Conservation (phyloP, 35 echinoderm and acorn worm species). For the Lytechinus variegatus region DNA sequence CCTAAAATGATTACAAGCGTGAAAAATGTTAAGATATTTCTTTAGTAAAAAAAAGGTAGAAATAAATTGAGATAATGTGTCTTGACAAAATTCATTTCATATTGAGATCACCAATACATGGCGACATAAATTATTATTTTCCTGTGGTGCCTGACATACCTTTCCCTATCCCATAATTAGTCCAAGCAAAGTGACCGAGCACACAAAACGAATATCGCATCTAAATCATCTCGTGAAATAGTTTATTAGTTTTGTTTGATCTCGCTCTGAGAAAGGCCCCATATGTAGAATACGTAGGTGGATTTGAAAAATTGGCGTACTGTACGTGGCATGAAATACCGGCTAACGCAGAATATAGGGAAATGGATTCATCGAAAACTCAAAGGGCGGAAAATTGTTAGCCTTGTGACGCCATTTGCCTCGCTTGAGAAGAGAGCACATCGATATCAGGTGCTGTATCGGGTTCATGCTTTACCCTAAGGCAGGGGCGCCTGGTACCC, state of each 20-base stretch:
- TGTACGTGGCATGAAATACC: neutral
- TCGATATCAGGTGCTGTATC: neutral
- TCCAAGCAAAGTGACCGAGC: neutral
- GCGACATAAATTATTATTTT: no score
- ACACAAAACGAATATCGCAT: neutral
- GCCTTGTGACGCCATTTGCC: neutral
- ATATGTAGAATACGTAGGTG: neutral
- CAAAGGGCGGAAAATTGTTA: constrained; percentile 5
- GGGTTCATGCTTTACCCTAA: no score
- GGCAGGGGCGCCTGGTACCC: no score
- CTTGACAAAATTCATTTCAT: no score
- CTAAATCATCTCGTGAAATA: neutral
- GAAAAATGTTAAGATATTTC: no score
- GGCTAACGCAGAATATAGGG: neutral
- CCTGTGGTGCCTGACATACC: no score
- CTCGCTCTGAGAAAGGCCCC: neutral
- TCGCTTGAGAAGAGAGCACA: neutral
- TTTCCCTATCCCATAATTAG: neutral
- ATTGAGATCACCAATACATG: no score
- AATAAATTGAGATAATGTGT: no score
- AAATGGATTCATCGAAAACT: constrained; percentile 13
- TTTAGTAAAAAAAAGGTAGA: no score
- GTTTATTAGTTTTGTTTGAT: neutral
- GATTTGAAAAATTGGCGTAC: neutral
- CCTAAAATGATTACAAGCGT: no score